Percentiles rank a stretch among this genome's conserved stretches.
phyloP scores from a whole-genome alignment of 2,888 invertebrate species.

The Cantharis flavilabris region DNA sequence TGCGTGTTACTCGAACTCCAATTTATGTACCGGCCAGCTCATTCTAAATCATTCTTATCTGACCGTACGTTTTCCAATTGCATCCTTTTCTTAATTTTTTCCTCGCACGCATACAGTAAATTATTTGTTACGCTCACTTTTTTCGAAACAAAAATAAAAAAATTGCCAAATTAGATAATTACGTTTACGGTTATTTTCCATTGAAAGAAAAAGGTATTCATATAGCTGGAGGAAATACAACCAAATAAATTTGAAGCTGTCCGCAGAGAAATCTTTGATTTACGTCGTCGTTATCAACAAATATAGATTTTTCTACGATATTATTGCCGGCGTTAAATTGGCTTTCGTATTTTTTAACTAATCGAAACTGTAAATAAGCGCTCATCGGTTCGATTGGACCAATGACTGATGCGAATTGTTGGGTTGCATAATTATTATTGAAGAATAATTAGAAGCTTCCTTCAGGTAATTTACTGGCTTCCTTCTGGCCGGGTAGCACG shows the following conservation, averaged over 20 bases:
- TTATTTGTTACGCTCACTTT: neutral
- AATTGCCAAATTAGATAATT: neutral
- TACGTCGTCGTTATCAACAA: neutral
- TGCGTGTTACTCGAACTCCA: conserved; percentile 23
- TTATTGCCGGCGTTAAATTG: neutral
- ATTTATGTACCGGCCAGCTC: conserved; percentile 10
- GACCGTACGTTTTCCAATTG: conserved; percentile 16
- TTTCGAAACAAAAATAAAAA: neutral
- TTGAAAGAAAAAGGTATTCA: neutral
- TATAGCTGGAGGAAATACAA: neutral
- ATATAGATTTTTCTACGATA: neutral
- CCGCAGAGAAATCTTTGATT: neutral
- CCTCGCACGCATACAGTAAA: conserved; percentile 7
- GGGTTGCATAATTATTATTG: too few species aligned
- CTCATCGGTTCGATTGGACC: neutral
- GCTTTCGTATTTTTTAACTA: neutral
- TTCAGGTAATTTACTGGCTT: neutral
- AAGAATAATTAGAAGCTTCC: too few species aligned
- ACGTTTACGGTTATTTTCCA: neutral
- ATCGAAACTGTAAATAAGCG: neutral
- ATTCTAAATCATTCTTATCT: conserved; percentile 27
- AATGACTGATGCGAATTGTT: neutral
- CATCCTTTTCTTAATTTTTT: conserved; percentile 16
- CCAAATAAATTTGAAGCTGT: neutral
- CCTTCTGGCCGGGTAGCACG: neutral